A percentile compares a stretch with the other conserved stretches of the same genome.
phyloP scores from a whole-genome alignment of 2,113 vertebrate genomes.

The Pristiophorus japonicus region DNA sequence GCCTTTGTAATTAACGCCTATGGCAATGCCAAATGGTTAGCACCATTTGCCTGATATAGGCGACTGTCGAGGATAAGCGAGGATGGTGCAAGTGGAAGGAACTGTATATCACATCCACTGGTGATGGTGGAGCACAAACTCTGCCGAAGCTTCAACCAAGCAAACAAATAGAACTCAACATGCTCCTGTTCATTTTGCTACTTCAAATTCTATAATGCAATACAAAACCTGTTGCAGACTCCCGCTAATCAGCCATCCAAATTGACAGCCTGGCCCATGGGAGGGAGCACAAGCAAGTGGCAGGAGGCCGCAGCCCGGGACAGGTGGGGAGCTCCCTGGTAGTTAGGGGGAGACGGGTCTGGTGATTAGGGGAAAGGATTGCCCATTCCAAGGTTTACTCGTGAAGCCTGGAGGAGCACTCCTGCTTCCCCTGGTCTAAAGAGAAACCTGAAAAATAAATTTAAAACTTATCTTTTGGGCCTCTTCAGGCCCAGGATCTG shows the following conservation, averaged over 20 bases:
- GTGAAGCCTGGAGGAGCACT: background rate
- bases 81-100: background rate
- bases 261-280: background rate
- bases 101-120: background rate
- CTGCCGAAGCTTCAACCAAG: background rate
- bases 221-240: background rate
- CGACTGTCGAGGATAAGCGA: background rate
- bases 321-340: background rate
- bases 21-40: background rate
- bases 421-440: background rate
- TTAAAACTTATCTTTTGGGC: background rate
- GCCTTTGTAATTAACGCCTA: background rate
- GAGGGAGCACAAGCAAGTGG: background rate
- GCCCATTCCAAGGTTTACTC: background rate
- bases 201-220: background rate
- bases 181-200: background rate
- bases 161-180: background rate
- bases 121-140: background rate
- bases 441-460: background rate
- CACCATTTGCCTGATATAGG: background rate
- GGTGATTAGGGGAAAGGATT: background rate
- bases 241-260: background rate
- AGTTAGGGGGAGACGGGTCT: background rate
- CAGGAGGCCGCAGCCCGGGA: background rate
- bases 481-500: too few species aligned